Conservation (phyloP, 2,888 invertebrate species). For the Blastobasis adustella region DNA sequence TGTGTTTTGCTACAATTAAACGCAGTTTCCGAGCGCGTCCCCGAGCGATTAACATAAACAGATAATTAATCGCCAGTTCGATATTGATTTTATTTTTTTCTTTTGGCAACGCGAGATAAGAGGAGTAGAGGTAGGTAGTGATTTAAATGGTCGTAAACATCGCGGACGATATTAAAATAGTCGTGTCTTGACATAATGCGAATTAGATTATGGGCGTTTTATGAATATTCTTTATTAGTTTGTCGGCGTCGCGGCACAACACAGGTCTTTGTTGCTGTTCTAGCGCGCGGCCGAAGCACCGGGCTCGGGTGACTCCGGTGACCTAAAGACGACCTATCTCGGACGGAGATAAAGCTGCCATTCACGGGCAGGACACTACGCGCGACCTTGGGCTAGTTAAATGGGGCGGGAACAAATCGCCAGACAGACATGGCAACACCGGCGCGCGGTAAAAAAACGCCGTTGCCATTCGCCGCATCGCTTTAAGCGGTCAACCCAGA, state of each 20-base stretch:
- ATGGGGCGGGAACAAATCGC: slow-evolving; percentile 53
- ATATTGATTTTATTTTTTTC: slow-evolving; percentile 40
- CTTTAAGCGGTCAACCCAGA: slow-evolving; percentile 39
- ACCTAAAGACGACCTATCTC: slow-evolving; percentile 64
- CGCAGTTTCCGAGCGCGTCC: slow-evolving; percentile 42
- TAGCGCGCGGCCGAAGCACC: slow-evolving; percentile 39
- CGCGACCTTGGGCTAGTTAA: slow-evolving; percentile 69
- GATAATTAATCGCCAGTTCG: slow-evolving; percentile 58
- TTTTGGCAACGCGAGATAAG: slow-evolving; percentile 25
- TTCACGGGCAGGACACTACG: slow-evolving; percentile 46
- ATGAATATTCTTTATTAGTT: slow-evolving; percentile 3
- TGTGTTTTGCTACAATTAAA: slow-evolving; percentile 53
- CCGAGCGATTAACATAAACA: slow-evolving; percentile 57
- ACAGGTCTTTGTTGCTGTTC: slow-evolving; percentile 37
- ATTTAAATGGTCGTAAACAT: slow-evolving; percentile 16
- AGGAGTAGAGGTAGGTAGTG: too few species aligned
- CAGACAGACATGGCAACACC: slow-evolving; percentile 53
- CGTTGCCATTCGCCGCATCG: slow-evolving; percentile 45
- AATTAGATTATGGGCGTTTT: slow-evolving; percentile 10
- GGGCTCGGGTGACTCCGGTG: slow-evolving; percentile 51
- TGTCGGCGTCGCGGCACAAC: background rate
- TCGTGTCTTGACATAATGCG: slow-evolving; percentile 4
- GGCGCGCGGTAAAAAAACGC: slow-evolving; percentile 39
- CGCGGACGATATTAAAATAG: slow-evolving; percentile 8
- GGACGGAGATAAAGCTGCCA: slow-evolving; percentile 59